These are phyloP conservation scores for Hafferia zeledoni DNA, from an alignment of 2,797 vertebrate genomes.

Conservation along the genomic window DNA sequence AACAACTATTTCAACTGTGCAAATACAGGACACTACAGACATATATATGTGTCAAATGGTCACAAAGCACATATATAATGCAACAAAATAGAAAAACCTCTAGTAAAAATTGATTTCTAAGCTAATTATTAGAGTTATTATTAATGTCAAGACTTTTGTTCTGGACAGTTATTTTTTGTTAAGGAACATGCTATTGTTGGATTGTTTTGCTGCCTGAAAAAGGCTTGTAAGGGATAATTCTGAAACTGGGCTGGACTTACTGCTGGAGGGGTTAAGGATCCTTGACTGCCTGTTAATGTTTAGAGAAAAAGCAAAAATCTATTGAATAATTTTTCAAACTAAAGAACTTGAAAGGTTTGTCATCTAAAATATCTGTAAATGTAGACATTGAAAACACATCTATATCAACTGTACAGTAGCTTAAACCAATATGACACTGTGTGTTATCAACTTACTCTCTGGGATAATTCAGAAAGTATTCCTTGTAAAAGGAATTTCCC, in stretches of 20 bases:
- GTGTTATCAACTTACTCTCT: neutral
- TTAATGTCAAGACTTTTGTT: neutral
- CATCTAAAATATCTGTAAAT: constrained; percentile 1
- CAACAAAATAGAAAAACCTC: neutral
- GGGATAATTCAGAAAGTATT: neutral
- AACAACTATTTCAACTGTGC: neutral
- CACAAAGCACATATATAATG: neutral
- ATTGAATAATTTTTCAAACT: neutral
- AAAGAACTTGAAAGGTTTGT: neutral
- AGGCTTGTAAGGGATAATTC: neutral
- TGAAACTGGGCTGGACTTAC: neutral
- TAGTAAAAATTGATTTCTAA: neutral
- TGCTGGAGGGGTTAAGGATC: neutral
- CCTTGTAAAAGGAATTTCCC: neutral
- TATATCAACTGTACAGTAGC: neutral
- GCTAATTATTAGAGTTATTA: neutral
- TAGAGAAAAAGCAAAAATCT: neutral
- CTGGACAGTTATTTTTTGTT: neutral
- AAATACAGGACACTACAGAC: neutral
- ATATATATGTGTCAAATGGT: neutral
- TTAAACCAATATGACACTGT: neutral
- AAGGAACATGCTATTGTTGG: neutral
- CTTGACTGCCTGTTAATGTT: neutral
- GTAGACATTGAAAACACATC: neutral
- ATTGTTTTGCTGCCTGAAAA: neutral